Conservation (phyloP, 1,140 invertebrate genomes). For the Megathymus violae region DNA sequence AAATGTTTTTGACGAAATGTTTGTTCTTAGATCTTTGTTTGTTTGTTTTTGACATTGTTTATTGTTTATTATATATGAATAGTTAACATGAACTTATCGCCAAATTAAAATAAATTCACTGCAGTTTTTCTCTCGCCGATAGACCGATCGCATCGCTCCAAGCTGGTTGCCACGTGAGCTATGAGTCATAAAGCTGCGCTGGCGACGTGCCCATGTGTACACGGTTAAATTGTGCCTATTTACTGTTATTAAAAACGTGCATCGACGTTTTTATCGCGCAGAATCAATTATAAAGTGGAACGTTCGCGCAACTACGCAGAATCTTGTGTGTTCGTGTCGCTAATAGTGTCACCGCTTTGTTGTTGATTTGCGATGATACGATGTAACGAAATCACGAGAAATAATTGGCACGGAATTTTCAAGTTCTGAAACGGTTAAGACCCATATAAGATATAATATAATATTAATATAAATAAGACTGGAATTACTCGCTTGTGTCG, state of each 20-base stretch:
- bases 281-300: conserved; percentile 31
- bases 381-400: conserved; percentile 6
- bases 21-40: too few relatives aligned
- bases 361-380: conserved; percentile 17
- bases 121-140: background rate
- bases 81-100: too few relatives aligned
- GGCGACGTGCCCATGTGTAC: conserved; percentile 25
- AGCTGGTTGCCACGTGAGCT: background rate
- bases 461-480: too few relatives aligned
- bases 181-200: conserved; percentile 20
- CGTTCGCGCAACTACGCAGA: conserved; percentile 28
- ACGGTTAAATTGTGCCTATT: conserved; percentile 31
- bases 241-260: conserved; percentile 30
- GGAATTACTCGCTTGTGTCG: too few relatives aligned
- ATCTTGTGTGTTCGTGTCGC: conserved; percentile 25
- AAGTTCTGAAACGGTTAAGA: background rate
- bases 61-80: too few relatives aligned
- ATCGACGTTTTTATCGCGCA: conserved; percentile 27
- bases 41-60: too few relatives aligned
- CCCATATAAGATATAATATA: too few relatives aligned
- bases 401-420: conserved; percentile 22
- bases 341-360: conserved; percentile 14
- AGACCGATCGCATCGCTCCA: background rate
- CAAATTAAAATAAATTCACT: too few relatives aligned
- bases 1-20: too few relatives aligned